Percentiles rank a stretch among this genome's conserved stretches.
These are phyloP conservation scores for Indri indri DNA, from an alignment of 2,113 vertebrate genomes.

Conservation along the genomic window DNA sequence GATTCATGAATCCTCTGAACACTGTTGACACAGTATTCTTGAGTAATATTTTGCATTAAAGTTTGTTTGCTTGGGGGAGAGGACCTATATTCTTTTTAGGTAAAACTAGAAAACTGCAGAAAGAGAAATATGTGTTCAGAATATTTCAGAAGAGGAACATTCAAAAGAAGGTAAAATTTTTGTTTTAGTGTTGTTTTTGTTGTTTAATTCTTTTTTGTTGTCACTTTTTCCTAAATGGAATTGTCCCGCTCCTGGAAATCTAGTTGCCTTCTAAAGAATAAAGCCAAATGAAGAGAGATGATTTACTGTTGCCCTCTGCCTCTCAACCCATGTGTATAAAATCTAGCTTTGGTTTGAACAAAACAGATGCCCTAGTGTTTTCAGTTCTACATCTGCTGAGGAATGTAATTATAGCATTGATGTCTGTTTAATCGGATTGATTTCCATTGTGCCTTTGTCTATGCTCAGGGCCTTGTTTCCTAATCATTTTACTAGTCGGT, in stretches of 20 bases:
- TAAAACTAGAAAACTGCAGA: conserved; percentile 27
- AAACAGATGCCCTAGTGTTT: conserved; percentile 32
- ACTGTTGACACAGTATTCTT: background rate
- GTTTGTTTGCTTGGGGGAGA: background rate
- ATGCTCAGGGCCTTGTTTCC: background rate
- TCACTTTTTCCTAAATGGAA: conserved; percentile 11
- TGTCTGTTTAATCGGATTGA: conserved; percentile 54
- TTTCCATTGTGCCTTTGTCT: conserved; percentile 20
- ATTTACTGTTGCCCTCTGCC: conserved; percentile 43
- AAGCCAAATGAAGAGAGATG: conserved; percentile 37
- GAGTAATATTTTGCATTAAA: conserved; percentile 1
- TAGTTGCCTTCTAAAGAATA: conserved; percentile 22
- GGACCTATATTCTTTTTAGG: background rate
- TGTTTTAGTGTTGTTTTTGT: background rate
- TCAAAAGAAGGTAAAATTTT: background rate
- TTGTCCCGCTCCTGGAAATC: background rate
- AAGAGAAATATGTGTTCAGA: conserved; percentile 22
- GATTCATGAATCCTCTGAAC: background rate
- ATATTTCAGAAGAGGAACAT: background rate
- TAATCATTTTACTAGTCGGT: conserved; percentile 19
- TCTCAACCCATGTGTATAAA: conserved; percentile 1
- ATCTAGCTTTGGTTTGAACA: background rate
- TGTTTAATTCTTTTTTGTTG: background rate
- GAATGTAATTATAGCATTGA: conserved; percentile 45
- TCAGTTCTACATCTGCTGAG: conserved; percentile 13